phyloP scores from a whole-genome alignment of 2,888 invertebrate species.

The Sisyra nigra region DNA sequence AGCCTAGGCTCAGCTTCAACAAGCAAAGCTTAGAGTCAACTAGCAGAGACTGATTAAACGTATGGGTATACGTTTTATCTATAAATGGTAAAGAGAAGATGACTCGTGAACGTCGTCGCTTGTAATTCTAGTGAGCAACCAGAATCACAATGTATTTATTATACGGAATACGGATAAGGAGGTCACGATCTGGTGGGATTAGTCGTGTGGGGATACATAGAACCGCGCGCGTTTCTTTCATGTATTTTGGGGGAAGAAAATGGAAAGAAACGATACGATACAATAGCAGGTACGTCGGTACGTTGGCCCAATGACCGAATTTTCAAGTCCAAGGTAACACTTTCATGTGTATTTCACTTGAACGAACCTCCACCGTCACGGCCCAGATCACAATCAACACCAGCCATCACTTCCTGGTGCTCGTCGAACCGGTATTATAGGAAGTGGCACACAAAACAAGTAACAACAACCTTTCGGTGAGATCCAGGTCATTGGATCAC shows the following conservation, averaged over 20 bases:
- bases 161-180: no score
- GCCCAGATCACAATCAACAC: not conserved
- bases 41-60: no score
- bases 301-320: not conserved
- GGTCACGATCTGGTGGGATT: no score
- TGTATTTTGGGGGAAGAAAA: not conserved
- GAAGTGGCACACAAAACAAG: not conserved
- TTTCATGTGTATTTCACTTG: not conserved
- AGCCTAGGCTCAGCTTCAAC: no score
- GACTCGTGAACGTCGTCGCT: no score
- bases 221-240: no score
- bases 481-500: constrained; percentile 2
- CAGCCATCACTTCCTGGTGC: constrained; percentile 1
- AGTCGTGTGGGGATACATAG: no score
- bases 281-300: not conserved
- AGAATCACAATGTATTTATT: no score
- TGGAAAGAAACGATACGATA: not conserved
- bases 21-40: no score
- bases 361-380: not conserved
- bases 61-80: no score
- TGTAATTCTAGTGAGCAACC: no score
- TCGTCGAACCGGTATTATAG: not conserved
- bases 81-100: no score
- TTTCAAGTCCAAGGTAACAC: constrained; percentile 2
- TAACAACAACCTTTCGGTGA: not conserved